Percentiles rank a stretch among this genome's conserved stretches.
These are phyloP conservation scores for Coregonus ussuriensis DNA, from an alignment of 2,797 vertebrate species.

Conservation along the genomic window DNA sequence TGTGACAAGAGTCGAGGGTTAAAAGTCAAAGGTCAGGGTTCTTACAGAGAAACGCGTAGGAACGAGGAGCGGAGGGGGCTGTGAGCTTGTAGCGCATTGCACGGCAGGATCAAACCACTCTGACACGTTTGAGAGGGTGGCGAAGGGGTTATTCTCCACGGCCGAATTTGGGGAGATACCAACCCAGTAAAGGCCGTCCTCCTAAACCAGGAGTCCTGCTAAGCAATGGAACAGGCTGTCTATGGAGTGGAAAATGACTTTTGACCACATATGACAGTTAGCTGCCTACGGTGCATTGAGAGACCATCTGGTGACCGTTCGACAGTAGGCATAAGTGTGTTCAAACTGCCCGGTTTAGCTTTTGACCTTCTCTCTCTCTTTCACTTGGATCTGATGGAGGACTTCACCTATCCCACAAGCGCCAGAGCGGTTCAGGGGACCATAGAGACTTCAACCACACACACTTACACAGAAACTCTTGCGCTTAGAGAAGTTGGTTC, in stretches of 20 bases:
- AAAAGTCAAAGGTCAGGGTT: background rate
- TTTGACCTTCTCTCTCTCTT: background rate
- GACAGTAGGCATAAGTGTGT: background rate
- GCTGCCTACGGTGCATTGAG: background rate
- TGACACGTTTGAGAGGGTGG: conserved; percentile 29
- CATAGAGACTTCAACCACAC: conserved; percentile 14
- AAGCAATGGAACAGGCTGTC: conserved; percentile 44
- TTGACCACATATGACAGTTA: background rate
- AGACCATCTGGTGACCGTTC: background rate
- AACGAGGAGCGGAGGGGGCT: background rate
- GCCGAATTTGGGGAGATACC: background rate
- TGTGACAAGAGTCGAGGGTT: background rate
- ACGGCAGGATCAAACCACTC: conserved; percentile 18
- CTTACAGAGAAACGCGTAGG: background rate
- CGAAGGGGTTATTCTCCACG: background rate
- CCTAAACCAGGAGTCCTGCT: background rate
- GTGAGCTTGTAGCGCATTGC: background rate
- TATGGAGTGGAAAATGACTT: background rate
- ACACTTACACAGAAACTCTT: conserved; percentile 24
- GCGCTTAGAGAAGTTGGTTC: conserved; percentile 26
- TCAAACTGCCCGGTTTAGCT: background rate
- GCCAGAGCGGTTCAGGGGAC: background rate
- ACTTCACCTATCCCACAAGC: background rate
- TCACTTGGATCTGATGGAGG: background rate
- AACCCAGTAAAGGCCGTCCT: background rate